These are phyloP conservation scores for Allygus modestus DNA, from an alignment of 2,888 invertebrate genomes.

Conservation along the genomic window DNA sequence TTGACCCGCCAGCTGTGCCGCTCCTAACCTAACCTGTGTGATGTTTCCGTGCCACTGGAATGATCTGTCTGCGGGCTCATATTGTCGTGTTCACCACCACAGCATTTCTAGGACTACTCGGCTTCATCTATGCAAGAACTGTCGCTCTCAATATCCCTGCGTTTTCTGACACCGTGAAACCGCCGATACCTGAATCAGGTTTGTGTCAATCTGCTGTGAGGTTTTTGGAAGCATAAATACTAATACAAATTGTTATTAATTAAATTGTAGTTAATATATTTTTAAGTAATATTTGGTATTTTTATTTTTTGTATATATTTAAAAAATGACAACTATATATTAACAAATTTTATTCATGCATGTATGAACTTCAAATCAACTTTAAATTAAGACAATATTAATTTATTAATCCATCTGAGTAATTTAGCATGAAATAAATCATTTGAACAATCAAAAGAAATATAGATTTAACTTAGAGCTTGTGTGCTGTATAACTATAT, in stretches of 20 bases:
- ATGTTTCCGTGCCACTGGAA: conserved; percentile 23
- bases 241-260: neutral
- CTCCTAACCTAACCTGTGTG: conserved; percentile 35
- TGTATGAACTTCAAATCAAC: too few relatives aligned
- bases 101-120: conserved; percentile 9
- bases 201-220: neutral
- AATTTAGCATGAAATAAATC: too few relatives aligned
- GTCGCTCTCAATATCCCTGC: conserved; percentile 48
- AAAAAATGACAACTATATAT: too few relatives aligned
- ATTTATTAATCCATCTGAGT: too few relatives aligned
- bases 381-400: too few relatives aligned
- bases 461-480: too few relatives aligned
- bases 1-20: conserved; percentile 46
- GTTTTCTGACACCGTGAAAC: conserved; percentile 58
- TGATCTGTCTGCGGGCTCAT: conserved; percentile 26
- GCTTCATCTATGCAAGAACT: neutral
- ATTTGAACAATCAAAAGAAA: too few relatives aligned
- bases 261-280: neutral
- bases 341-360: too few relatives aligned
- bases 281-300: neutral
- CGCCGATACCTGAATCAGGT: conserved; percentile 60
- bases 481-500: too few relatives aligned
- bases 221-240: neutral
- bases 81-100: conserved; percentile 8
- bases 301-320: neutral